Base-by-base conservation (phyloP, 1,140 invertebrate genomes). In the Coboldia fuscipes region DNA sequence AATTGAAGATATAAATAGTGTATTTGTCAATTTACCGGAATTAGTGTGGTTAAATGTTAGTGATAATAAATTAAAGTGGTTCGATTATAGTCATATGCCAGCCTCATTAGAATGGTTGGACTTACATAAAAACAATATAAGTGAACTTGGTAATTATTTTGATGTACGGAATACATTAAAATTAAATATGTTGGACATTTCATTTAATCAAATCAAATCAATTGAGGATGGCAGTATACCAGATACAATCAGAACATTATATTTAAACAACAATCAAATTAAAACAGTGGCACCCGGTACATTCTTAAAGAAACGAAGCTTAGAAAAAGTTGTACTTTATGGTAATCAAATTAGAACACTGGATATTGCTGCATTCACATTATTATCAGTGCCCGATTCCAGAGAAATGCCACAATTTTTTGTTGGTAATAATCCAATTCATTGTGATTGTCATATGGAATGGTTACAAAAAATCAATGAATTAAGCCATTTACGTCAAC, bases 361-460 rank as follows among this genome's bases (percentile, higher is more conserved):
- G 39, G 76, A 82, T 44, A 61, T 78, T 26, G 65, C 69, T 19
- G 69, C 77, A 21, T 61, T 85, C 34, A 65, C 67, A 39, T 50
- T 83, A 43, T 65, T 65, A 44, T 57, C 66, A 46, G 68, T 78
- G 39, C 61, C 65, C 13, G 64, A 66, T 42, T 61, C 72, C 41
- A 64, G 59, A 38, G 66, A 75, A 39, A 51, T 77, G 43, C 72
- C 76, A 7, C 67, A 74, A 51, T 80, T 83, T 56, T 79, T 75
- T 55, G 70, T 83, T 45, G 76, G 75, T 24, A 67, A 71, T 40
- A 85, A 85, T 58, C 76, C 79, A 12, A 76, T 83, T 51, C 61
- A 74, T 42, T 84, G 80, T 55, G 75, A 84, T 49, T 84, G 80
- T 56, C 70, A 67, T 35, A 80, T 84, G 77, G 79, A 83, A 56